Evolutionary conservation across 35 echinoderm and acorn worm genomes (phyloP).

Genomic region (Ptychodera flava): DNA sequence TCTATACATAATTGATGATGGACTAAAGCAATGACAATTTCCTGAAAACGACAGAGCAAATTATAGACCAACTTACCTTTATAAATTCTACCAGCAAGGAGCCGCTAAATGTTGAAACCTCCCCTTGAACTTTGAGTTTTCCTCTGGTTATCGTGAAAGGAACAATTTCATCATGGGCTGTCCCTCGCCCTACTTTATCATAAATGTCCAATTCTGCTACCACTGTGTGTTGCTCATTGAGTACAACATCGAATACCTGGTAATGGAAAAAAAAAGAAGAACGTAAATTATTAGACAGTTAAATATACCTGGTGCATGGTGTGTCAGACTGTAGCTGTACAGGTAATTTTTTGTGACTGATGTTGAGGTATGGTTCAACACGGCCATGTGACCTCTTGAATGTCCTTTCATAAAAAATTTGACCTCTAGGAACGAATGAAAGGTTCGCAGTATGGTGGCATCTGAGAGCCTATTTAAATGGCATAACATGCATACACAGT

Average conservation of each 20-base stretch:
- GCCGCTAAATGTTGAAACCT: constrained; percentile 67
- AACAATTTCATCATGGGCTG: constrained; percentile 84
- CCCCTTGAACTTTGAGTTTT: constrained; percentile 71
- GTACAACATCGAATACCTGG: constrained; percentile 88
- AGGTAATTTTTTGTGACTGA: no score
- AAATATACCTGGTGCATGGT: background rate
- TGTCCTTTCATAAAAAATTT: background rate
- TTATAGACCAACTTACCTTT: constrained; percentile 82
- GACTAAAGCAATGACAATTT: no score
- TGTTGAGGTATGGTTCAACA: no score
- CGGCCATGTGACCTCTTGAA: no score
- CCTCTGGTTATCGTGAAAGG: constrained; percentile 79
- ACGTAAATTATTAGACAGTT: background rate
- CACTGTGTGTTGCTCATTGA: constrained; percentile 71
- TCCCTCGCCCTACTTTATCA: constrained; percentile 79
- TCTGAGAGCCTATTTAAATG: background rate
- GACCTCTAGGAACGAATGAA: background rate
- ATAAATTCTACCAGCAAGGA: constrained; percentile 70
- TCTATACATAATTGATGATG: no score
- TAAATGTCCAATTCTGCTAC: constrained; percentile 79
- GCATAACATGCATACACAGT: background rate
- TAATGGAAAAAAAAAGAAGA: constrained; percentile 5
- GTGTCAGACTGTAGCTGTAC: no score
- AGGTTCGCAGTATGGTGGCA: background rate
- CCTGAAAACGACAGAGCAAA: no score